These are phyloP conservation scores for Dolichallabes microphthalmus DNA, from an alignment of 2,113 vertebrate genomes.

Conservation along the genomic window DNA sequence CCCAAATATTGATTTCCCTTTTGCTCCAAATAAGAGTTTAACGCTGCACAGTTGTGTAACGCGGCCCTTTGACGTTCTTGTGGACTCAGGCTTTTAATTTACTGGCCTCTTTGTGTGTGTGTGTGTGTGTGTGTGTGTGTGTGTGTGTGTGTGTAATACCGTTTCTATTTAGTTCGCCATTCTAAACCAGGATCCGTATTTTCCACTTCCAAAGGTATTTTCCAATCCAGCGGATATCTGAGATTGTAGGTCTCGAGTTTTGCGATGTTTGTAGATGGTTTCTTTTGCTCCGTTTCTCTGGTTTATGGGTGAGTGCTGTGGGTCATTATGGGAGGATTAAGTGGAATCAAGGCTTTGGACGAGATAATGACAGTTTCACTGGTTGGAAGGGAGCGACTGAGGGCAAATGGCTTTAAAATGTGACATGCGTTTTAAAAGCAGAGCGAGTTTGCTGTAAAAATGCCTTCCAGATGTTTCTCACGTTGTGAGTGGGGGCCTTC, in stretches of 20 bases:
- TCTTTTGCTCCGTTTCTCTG: constrained; percentile 9
- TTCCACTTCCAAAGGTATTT: constrained; percentile 43
- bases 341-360: constrained; percentile 54
- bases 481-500: neutral
- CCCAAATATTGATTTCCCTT: constrained; percentile 1
- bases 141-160: constrained; percentile 5
- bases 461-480: constrained; percentile 59
- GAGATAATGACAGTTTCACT: constrained; percentile 59
- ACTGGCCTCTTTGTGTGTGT: neutral
- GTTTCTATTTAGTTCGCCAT: constrained; percentile 27
- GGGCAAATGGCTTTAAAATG: constrained; percentile 18
- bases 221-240: neutral
- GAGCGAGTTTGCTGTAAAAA: constrained; percentile 42
- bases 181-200: constrained; percentile 22
- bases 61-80: neutral
- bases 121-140: constrained; percentile 16
- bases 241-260: constrained; percentile 14
- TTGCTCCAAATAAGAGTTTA: constrained; percentile 16
- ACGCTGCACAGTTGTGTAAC: neutral
- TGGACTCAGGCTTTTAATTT: neutral
- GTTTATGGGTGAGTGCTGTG: constrained; percentile 38
- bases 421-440: constrained; percentile 23
- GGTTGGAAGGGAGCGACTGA: constrained; percentile 47
- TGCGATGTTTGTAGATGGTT: constrained; percentile 30
- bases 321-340: constrained; percentile 62